Evolutionary conservation across 2,797 vertebrate species (phyloP).

Genomic region (Phylloscopus collybita): DNA sequence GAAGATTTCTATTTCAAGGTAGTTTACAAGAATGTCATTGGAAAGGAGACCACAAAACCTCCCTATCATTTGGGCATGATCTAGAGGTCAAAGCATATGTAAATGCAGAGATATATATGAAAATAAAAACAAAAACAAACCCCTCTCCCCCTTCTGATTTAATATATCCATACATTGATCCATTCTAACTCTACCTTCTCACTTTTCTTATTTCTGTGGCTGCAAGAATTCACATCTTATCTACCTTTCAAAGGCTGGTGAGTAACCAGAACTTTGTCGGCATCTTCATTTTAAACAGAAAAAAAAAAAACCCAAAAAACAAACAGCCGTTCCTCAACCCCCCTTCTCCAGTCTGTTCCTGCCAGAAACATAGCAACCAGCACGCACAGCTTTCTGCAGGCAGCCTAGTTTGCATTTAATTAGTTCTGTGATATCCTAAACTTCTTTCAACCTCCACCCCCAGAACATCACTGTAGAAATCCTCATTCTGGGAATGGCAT

Average conservation of each 20-base stretch:
- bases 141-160: neutral
- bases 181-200: slow-evolving; percentile 19
- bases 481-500: slow-evolving; percentile 43
- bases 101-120: slow-evolving; percentile 4
- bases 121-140: slow-evolving; percentile 56
- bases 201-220: neutral
- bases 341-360: slow-evolving; percentile 65
- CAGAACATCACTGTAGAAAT: slow-evolving; percentile 56
- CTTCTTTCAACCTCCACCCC: slow-evolving; percentile 61
- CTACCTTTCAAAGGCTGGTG: slow-evolving; percentile 66
- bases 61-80: slow-evolving; percentile 49
- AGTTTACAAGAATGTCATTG: slow-evolving; percentile 46
- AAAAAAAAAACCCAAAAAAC: slow-evolving; percentile 46
- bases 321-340: slow-evolving; percentile 43
- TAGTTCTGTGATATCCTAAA: slow-evolving; percentile 72
- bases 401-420: slow-evolving; percentile 73
- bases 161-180: neutral
- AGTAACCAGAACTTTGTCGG: slow-evolving; percentile 65
- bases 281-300: slow-evolving; percentile 55
- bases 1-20: slow-evolving; percentile 43
- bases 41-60: slow-evolving; percentile 39
- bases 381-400: slow-evolving; percentile 64
- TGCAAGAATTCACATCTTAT: slow-evolving; percentile 55
- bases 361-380: slow-evolving; percentile 70
- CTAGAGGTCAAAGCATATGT: slow-evolving; percentile 4